These are phyloP conservation scores for Ciconia maguari DNA, from an alignment of 2,113 vertebrate genomes.

Conservation along the genomic window DNA sequence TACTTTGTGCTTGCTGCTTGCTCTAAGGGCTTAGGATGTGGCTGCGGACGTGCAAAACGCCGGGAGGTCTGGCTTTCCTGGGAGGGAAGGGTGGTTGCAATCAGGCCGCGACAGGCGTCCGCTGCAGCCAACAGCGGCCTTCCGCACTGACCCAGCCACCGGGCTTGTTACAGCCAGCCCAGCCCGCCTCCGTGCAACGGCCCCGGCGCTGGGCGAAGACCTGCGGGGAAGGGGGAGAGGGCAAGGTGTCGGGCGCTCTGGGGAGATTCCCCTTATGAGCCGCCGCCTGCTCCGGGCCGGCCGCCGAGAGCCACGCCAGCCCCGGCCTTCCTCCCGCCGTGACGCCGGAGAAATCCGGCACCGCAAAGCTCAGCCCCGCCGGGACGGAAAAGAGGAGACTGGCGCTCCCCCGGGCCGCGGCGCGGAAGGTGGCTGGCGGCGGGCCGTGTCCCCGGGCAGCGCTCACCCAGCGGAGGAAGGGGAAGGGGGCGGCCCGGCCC, in stretches of 20 bases:
- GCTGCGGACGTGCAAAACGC: not conserved
- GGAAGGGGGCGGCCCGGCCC: not conserved
- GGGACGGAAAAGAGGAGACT: not conserved
- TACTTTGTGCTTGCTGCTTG: not conserved
- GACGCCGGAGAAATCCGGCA: not conserved
- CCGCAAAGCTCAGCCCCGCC: not conserved
- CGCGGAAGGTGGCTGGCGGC: not conserved
- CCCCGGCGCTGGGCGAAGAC: too few relatives aligned
- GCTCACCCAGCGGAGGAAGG: not conserved
- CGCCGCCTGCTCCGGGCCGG: not conserved
- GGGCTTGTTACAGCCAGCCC: too few relatives aligned
- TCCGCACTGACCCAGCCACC: not conserved
- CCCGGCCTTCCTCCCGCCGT: not conserved
- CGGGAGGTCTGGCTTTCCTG: too few relatives aligned
- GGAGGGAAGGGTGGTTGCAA: too few relatives aligned
- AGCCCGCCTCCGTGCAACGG: too few relatives aligned
- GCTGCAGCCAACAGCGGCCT: too few relatives aligned
- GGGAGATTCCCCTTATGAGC: fast-evolving
- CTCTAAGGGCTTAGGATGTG: too few relatives aligned
- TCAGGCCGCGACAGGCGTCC: not conserved
- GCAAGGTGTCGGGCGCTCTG: fast-evolving
- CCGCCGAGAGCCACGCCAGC: not conserved
- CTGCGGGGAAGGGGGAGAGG: not conserved
- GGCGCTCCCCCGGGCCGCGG: too few relatives aligned
- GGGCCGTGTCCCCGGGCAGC: too few relatives aligned